Conservation (phyloP, 1,140 invertebrate genomes). For the Drosophila orosa region DNA sequence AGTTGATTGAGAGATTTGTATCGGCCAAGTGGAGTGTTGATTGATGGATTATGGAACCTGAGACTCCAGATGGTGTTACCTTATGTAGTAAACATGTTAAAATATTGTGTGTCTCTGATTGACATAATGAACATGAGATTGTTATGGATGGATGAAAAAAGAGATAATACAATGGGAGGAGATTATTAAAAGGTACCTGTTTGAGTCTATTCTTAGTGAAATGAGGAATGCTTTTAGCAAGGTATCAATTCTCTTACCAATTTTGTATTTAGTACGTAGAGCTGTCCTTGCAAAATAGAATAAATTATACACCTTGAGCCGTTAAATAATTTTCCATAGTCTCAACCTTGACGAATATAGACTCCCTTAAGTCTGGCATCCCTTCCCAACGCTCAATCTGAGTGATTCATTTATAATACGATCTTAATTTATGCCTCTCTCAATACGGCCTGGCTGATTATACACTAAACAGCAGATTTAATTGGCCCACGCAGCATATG, state of each 20-base stretch:
- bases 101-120: not conserved
- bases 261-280: no score
- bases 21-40: constrained; percentile 24
- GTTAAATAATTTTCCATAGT: not conserved
- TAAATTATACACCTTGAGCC: no score
- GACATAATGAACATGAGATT: not conserved
- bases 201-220: no score
- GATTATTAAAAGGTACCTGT: not conserved
- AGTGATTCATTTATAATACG: not conserved
- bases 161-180: not conserved
- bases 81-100: not conserved
- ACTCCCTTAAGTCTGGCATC: not conserved
- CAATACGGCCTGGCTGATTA: not conserved
- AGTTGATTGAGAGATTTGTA: constrained; percentile 48
- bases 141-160: not conserved
- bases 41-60: constrained; percentile 31
- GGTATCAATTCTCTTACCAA: no score
- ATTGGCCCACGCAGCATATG: constrained; percentile 13
- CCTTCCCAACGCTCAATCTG: not conserved
- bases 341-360: not conserved
- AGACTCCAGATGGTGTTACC: not conserved
- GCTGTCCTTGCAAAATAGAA: no score
- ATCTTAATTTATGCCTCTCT: not conserved
- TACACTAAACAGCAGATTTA: not conserved
- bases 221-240: no score